Evolutionary conservation across 2,888 invertebrate genomes (phyloP).

Genomic region (Leptopilina drosophilae): DNA sequence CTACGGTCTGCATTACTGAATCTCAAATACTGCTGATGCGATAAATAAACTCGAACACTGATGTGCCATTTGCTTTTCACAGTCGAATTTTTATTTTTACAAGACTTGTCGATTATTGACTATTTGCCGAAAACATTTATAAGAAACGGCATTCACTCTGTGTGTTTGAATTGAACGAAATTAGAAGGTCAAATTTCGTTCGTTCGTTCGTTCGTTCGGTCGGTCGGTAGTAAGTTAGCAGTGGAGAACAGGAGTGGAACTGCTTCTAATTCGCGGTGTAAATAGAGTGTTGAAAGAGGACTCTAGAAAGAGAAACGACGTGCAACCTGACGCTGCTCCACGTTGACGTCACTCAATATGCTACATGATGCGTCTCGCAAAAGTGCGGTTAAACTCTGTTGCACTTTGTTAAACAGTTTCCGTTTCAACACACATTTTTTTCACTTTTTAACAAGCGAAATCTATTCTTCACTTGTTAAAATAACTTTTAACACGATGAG

Average conservation of each 20-base stretch:
- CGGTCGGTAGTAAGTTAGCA: background rate
- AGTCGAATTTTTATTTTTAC: background rate
- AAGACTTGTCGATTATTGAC: background rate
- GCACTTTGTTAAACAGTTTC: too few relatives aligned
- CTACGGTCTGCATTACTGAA: conserved; percentile 57
- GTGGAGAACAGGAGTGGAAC: conserved; percentile 46
- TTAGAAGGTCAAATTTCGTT: background rate
- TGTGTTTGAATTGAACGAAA: background rate
- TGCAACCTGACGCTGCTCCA: too few relatives aligned
- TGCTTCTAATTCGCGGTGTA: conserved; percentile 49
- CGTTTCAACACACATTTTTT: too few relatives aligned
- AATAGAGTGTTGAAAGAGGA: conserved; percentile 43
- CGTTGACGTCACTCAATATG: too few relatives aligned
- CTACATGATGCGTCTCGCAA: conserved; percentile 9
- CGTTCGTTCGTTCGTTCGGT: too few relatives aligned
- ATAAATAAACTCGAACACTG: conserved; percentile 60
- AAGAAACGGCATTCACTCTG: too few relatives aligned
- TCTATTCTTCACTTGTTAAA: too few relatives aligned
- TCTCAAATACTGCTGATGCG: conserved; percentile 59
- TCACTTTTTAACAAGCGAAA: too few relatives aligned
- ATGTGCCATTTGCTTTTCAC: background rate
- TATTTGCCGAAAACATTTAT: too few relatives aligned
- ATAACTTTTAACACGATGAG: too few relatives aligned
- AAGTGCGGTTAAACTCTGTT: conserved; percentile 5
- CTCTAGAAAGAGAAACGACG: conserved; percentile 19